A percentile compares a stretch with the other conserved stretches of the same genome.
Evolutionary conservation across 37 sponge, comb jelly and placozoan genomes (phyloP).

Genomic region (Mnemiopsis leidyi): DNA sequence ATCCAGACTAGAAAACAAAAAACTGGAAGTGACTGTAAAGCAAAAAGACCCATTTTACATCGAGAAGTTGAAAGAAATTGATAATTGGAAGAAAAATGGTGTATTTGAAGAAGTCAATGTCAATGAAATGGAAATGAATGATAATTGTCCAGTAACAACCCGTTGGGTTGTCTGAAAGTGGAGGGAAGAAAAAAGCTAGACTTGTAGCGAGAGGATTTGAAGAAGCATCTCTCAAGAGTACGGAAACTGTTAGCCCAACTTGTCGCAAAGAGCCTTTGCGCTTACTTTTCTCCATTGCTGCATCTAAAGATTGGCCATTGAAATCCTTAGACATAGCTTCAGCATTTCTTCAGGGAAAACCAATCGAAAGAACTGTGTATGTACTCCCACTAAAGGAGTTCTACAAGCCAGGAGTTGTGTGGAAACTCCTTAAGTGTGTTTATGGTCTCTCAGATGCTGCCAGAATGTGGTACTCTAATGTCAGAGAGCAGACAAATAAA

Average conservation of each 20-base stretch:
- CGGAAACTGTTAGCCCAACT: background rate
- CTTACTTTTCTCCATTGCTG: background rate
- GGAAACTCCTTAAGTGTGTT: background rate
- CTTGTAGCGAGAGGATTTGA: background rate
- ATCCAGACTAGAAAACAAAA: too few species aligned
- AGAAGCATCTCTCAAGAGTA: background rate
- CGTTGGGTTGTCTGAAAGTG: background rate
- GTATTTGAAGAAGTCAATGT: background rate
- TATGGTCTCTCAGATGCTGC: background rate
- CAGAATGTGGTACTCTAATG: background rate
- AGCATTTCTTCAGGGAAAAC: background rate
- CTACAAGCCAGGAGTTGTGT: background rate
- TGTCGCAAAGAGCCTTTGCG: background rate
- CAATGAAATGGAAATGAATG: background rate
- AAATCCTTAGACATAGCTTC: background rate
- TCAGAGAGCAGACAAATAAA: background rate
- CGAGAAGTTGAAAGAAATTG: background rate
- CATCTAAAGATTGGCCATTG: background rate
- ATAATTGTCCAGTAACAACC: background rate
- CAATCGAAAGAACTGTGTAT: background rate
- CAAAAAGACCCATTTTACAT: too few species aligned
- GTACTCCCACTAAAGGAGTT: background rate
- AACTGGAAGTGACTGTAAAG: too few species aligned
- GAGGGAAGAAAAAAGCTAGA: background rate
- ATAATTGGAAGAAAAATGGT: background rate